Evolutionary conservation across 2,888 invertebrate species (phyloP).

Genomic region (Pheosia gnoma): DNA sequence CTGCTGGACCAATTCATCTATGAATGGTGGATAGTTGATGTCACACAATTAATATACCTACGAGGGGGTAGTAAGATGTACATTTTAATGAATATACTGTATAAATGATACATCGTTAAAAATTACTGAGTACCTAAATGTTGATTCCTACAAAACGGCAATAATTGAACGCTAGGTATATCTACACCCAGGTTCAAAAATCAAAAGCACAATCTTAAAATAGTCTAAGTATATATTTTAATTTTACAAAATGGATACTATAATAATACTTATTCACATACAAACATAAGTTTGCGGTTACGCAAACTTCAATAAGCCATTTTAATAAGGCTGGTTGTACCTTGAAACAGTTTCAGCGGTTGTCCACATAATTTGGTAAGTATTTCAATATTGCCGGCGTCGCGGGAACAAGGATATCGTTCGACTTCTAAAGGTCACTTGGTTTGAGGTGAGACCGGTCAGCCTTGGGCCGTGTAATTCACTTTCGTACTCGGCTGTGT

Average conservation of each 20-base stretch:
- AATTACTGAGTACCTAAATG: no score
- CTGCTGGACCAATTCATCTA: no score
- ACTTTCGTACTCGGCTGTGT: constrained; percentile 74
- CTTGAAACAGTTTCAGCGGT: constrained; percentile 30
- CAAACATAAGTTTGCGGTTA: constrained; percentile 25
- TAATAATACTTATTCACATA: constrained; percentile 20
- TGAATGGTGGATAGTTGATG: no score
- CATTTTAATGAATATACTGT: no score
- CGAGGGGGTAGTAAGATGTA: no score
- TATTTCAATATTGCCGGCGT: constrained; percentile 61
- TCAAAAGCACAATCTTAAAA: constrained; percentile 13
- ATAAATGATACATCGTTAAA: no score
- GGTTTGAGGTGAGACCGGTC: constrained; percentile 81
- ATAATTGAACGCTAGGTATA: no score
- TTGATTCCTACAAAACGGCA: no score
- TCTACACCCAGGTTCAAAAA: constrained; percentile 16
- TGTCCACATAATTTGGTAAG: constrained; percentile 48
- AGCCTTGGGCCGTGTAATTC: constrained; percentile 78
- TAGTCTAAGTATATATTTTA: background rate
- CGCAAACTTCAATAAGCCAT: constrained; percentile 12
- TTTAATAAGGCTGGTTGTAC: constrained; percentile 30
- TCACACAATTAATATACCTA: no score
- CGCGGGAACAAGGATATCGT: constrained; percentile 79
- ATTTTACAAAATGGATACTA: constrained; percentile 12
- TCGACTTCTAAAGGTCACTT: constrained; percentile 77